phyloP scores from a whole-genome alignment of 2,888 invertebrate species.

The Sceliomorpha sp. region DNA sequence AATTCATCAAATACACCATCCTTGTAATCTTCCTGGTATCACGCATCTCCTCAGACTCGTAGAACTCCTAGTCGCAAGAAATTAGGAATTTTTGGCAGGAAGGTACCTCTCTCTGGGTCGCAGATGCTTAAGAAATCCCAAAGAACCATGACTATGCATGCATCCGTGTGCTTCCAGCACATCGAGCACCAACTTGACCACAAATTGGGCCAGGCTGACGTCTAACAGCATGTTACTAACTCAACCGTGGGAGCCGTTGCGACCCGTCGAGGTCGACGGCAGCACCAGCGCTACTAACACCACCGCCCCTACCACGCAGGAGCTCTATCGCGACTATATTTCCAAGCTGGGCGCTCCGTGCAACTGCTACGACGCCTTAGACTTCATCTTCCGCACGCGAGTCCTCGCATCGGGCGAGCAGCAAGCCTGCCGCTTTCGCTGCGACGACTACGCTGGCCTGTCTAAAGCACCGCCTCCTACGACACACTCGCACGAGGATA shows the following conservation, averaged over 20 bases:
- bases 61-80: too few species aligned
- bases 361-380: constrained; percentile 65
- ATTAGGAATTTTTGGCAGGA: too few species aligned
- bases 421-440: constrained; percentile 42
- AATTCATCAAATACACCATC: too few species aligned
- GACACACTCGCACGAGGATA: constrained; percentile 65
- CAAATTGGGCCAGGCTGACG: constrained; percentile 72
- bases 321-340: constrained; percentile 61
- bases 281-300: constrained; percentile 64
- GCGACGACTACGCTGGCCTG: constrained; percentile 31
- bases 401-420: constrained; percentile 25
- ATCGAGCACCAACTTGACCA: constrained; percentile 70
- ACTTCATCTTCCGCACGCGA: constrained; percentile 43
- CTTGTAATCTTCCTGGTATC: too few species aligned
- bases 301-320: constrained; percentile 64
- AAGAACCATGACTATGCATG: constrained; percentile 1
- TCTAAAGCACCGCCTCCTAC: constrained; percentile 60
- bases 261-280: constrained; percentile 56
- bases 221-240: constrained; percentile 75
- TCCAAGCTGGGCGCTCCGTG: constrained; percentile 57
- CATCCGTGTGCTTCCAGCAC: constrained; percentile 68
- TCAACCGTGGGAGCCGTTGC: constrained; percentile 71
- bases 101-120: too few species aligned
- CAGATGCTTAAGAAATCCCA: too few species aligned
- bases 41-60: too few species aligned